A percentile compares a stretch with the other conserved stretches of the same genome.
Evolutionary conservation across 2,888 invertebrate genomes (phyloP).

Genomic region (Chymomyza procnemis): DNA sequence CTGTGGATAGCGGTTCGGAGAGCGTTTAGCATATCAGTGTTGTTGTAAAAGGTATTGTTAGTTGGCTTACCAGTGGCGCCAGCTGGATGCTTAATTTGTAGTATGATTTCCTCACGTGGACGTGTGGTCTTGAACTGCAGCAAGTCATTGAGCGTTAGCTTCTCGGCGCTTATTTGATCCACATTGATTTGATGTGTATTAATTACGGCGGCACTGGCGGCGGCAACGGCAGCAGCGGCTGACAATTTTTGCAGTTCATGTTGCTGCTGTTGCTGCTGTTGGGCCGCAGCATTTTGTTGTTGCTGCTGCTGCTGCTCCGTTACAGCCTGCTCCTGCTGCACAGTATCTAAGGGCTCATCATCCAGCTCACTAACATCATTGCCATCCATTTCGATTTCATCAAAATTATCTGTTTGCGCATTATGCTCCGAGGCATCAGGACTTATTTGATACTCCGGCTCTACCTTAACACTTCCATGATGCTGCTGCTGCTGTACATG

Average conservation of each 20-base stretch:
- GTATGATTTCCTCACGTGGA: slow-evolving; percentile 76
- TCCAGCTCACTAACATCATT: slow-evolving; percentile 60
- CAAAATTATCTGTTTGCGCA: slow-evolving; percentile 68
- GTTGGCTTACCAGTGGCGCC: slow-evolving; percentile 64
- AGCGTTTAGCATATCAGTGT: slow-evolving; percentile 75
- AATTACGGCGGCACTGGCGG: slow-evolving; percentile 56
- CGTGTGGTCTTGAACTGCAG: slow-evolving; percentile 75
- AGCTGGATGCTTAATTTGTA: slow-evolving; percentile 75
- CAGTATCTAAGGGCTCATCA: slow-evolving; percentile 64
- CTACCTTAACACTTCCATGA: slow-evolving; percentile 68
- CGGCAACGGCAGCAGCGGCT: slow-evolving; percentile 49
- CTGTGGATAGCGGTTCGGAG: slow-evolving; percentile 66
- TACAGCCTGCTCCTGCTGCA: slow-evolving; percentile 34
- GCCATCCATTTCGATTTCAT: slow-evolving; percentile 75
- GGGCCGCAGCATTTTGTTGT: slow-evolving; percentile 48
- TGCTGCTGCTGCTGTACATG: slow-evolving; percentile 49
- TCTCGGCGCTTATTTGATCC: slow-evolving; percentile 76
- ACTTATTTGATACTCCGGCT: slow-evolving; percentile 72
- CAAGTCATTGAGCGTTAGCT: slow-evolving; percentile 76
- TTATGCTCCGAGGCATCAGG: slow-evolving; percentile 69
- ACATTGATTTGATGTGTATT: slow-evolving; percentile 74
- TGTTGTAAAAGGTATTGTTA: slow-evolving; percentile 45
- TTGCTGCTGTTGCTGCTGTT: slow-evolving; percentile 45
- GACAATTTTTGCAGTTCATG: slow-evolving; percentile 57
- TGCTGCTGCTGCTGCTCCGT: slow-evolving; percentile 47